phyloP scores from a whole-genome alignment of 35 echinoderm and acorn worm species.

The Stichopus chloronotus region DNA sequence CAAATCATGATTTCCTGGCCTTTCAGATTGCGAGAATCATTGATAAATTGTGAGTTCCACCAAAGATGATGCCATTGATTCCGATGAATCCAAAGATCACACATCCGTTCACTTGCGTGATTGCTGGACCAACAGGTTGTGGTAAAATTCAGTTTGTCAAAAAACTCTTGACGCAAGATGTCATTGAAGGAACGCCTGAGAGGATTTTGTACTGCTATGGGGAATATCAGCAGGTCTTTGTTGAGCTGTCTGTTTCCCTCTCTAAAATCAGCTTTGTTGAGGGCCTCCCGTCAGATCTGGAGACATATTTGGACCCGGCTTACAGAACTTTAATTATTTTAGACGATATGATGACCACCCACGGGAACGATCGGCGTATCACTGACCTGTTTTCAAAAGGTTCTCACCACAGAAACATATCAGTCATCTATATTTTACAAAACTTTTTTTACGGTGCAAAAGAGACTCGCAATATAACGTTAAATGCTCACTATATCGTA shows the following conservation, averaged over 20 bases:
- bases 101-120: conserved; percentile 29
- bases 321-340: conserved; percentile 29
- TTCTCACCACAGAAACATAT: conserved; percentile 60
- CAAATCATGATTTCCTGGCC: conserved; percentile 10
- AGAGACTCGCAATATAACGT: conserved; percentile 71
- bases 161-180: conserved; percentile 21
- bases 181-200: conserved; percentile 59
- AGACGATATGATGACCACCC: conserved; percentile 53
- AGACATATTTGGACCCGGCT: conserved; percentile 25
- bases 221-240: conserved; percentile 39
- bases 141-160: conserved; percentile 70
- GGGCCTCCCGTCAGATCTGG: conserved; percentile 29
- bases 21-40: conserved; percentile 7
- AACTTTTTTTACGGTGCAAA: conserved; percentile 78
- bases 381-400: conserved; percentile 46
- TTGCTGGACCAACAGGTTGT: conserved; percentile 54
- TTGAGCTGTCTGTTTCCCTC: conserved; percentile 35
- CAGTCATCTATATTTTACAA: conserved; percentile 75
- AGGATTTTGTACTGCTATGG: conserved; percentile 77
- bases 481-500: conserved; percentile 72
- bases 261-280: conserved; percentile 58
- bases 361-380: conserved; percentile 40
- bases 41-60: not conserved
- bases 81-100: conserved; percentile 35
- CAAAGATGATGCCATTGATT: not conserved